Evolutionary conservation across 2,797 vertebrate species (phyloP).

Genomic region (Sebastiscus tertius): DNA sequence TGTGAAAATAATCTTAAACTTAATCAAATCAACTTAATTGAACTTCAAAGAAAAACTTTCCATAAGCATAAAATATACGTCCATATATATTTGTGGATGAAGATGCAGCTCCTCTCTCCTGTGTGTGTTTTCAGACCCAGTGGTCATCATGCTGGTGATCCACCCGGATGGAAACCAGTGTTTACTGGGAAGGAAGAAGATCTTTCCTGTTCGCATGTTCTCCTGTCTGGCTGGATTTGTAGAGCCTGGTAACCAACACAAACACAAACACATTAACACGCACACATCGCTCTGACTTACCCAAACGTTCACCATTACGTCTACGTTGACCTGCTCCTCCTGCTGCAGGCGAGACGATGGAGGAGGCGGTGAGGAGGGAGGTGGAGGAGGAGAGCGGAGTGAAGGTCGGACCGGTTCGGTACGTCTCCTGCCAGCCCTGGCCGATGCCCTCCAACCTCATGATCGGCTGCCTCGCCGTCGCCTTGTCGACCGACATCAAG

Average conservation of each 20-base stretch:
- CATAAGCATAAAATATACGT: too few relatives aligned
- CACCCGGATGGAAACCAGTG: conserved; percentile 94
- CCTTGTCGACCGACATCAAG: conserved; percentile 90
- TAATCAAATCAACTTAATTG: not conserved
- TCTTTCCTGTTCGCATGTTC: conserved; percentile 90
- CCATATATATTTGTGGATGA: not conserved
- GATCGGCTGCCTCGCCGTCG: conserved; percentile 93
- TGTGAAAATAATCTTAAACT: not conserved
- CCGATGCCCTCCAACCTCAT: conserved; percentile 96
- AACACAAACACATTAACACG: not conserved
- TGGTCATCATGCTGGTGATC: conserved; percentile 96
- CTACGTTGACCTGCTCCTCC: not conserved
- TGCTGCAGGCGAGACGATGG: conserved; percentile 88
- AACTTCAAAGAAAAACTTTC: too few relatives aligned
- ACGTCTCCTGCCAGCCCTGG: conserved; percentile 94
- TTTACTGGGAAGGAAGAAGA: conserved; percentile 93
- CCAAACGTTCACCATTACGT: not conserved
- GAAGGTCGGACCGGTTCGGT: conserved; percentile 89
- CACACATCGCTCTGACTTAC: not conserved
- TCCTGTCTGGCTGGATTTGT: conserved; percentile 96
- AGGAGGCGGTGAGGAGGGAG: conserved; percentile 93
- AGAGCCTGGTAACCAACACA: conserved; percentile 86
- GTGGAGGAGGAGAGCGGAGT: conserved; percentile 93
- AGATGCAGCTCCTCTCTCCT: not conserved
- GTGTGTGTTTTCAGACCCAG: conserved; percentile 86